Evolutionary conservation across 2,888 invertebrate genomes (phyloP).

Genomic region (Temnothorax ravouxi): DNA sequence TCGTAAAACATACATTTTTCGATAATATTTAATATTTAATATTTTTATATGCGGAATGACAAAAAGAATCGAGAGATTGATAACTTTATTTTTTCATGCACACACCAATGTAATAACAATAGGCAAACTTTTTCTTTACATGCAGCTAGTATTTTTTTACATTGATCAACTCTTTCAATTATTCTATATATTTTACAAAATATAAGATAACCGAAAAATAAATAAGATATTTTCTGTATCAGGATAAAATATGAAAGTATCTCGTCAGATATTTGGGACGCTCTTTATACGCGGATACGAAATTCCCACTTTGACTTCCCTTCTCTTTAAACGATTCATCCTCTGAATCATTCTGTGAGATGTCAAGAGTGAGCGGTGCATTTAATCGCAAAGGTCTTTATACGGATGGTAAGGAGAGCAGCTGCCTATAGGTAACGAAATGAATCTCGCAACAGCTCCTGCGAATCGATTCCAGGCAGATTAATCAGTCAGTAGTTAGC

Average conservation of each 20-base stretch:
- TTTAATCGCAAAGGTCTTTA: neutral
- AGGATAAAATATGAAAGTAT: neutral
- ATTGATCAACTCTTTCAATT: neutral
- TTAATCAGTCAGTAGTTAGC: slow-evolving; percentile 70
- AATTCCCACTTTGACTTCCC: neutral
- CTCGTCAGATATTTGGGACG: neutral
- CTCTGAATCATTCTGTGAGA: neutral
- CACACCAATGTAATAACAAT: neutral
- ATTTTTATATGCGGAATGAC: neutral
- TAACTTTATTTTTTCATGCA: neutral
- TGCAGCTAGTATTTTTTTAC: neutral
- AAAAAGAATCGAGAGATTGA: neutral
- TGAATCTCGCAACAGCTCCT: slow-evolving; percentile 43
- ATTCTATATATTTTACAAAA: neutral
- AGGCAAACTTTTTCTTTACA: neutral
- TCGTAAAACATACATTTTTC: neutral
- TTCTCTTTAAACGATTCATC: neutral
- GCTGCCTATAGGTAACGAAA: slow-evolving; percentile 3
- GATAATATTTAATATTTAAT: neutral
- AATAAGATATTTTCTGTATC: neutral
- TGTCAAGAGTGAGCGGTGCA: neutral
- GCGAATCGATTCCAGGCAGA: slow-evolving; percentile 62
- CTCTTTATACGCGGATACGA: neutral
- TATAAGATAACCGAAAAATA: neutral
- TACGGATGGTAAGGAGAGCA: neutral